Evolutionary conservation across 2,113 vertebrate species (phyloP), one percentile per base, ranked within the genome.

Genomic region (Jaculus jaculus): DNA sequence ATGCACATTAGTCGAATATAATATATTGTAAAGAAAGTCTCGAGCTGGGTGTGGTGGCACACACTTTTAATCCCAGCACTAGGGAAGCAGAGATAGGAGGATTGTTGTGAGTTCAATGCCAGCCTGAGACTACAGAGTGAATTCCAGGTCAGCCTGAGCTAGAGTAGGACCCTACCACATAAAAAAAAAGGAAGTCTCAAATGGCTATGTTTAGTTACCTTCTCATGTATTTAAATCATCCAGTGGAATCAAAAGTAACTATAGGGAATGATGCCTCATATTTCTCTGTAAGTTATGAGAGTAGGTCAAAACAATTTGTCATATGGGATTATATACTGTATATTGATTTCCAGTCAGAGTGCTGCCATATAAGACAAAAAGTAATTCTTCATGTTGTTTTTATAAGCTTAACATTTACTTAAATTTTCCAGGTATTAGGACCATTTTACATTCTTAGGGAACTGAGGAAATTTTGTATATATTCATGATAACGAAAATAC

Each of bases 111-210:
- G n/a, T n/a, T n/a, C n/a, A n/a, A n/a, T n/a, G n/a, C n/a, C n/a
- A n/a, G n/a, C n/a, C n/a, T n/a, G n/a, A n/a, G n/a, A n/a, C n/a
- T n/a, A n/a, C n/a, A n/a, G n/a, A n/a, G n/a, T n/a, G n/a, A n/a
- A n/a, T n/a, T n/a, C n/a, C n/a, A n/a, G n/a, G n/a, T n/a, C n/a
- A n/a, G n/a, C n/a, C n/a, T n/a, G n/a, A n/a, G n/a, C n/a, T n/a
- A n/a, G n/a, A n/a, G n/a, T n/a, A n/a, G n/a, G n/a, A n/a, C n/a
- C n/a, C n/a, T n/a, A n/a, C n/a, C n/a, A n/a, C n/a, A n/a, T n/a
- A n/a, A n/a, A n/a, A n/a, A n/a, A n/a, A 79, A 93, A 92, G 7
- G 80, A 87, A 82, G 69, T 90, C 15, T 75, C 58, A 68, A 84
- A 28, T 87, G 28, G 5, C 18, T 82, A 24, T 82, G 88, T n/a